Percentiles rank a stretch among this genome's conserved stretches.
phyloP scores from a whole-genome alignment of 2,888 invertebrate genomes.

The Watsonalla cultraria region DNA sequence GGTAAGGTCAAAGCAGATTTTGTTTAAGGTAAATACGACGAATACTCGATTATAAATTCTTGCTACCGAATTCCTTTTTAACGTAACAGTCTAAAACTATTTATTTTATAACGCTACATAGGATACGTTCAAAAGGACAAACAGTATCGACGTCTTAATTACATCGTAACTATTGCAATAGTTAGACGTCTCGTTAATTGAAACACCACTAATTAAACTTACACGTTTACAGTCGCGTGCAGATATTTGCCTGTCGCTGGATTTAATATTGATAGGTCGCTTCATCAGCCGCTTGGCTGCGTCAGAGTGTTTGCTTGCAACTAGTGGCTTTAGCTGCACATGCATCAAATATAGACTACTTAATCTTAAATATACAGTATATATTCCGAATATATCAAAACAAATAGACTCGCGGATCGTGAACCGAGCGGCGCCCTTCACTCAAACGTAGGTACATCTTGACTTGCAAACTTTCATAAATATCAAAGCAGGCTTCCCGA shows the following conservation, averaged over 20 bases:
- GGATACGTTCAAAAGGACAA: neutral
- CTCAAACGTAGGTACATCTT: slow-evolving; percentile 49
- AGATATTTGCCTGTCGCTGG: slow-evolving; percentile 44
- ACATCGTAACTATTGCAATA: neutral
- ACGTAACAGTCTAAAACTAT: neutral
- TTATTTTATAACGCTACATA: neutral
- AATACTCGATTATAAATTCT: slow-evolving; percentile 1
- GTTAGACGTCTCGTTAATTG: slow-evolving; percentile 33
- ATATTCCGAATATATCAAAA: slow-evolving; percentile 13
- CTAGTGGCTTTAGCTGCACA: slow-evolving; percentile 22
- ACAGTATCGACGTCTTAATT: neutral
- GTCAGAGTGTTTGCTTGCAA: slow-evolving; percentile 23
- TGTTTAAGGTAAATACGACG: slow-evolving; percentile 31
- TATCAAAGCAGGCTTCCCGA: slow-evolving; percentile 67
- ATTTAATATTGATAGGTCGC: slow-evolving; percentile 63
- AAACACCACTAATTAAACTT: slow-evolving; percentile 47
- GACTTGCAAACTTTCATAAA: slow-evolving; percentile 71
- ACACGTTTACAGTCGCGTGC: slow-evolving; percentile 43
- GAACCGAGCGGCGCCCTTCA: slow-evolving; percentile 56
- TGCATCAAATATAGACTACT: too few relatives aligned
- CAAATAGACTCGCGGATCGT: slow-evolving; percentile 33
- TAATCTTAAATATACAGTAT: too few relatives aligned
- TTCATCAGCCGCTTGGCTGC: slow-evolving; percentile 27
- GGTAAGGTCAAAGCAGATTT: slow-evolving; percentile 49
- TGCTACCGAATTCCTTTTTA: neutral